Conservation (phyloP, 35 echinoderm and acorn worm species). For the Diadema setosum region DNA sequence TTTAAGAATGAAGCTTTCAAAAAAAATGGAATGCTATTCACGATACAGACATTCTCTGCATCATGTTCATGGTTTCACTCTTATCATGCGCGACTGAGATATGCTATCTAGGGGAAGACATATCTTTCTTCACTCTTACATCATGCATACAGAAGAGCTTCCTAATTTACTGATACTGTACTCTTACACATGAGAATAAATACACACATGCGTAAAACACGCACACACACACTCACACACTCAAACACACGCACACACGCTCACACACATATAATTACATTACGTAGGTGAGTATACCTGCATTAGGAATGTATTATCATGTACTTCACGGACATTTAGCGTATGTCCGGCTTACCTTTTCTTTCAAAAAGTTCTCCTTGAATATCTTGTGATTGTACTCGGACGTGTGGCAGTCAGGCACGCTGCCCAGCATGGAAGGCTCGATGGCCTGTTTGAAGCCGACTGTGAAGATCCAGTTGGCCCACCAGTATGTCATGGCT, state of each 20-base stretch:
- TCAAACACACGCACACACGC: background rate
- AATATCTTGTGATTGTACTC: slow-evolving; percentile 53
- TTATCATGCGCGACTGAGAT: too few relatives aligned
- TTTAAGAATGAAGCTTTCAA: too few relatives aligned
- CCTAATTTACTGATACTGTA: background rate
- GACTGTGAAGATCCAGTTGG: slow-evolving; percentile 70
- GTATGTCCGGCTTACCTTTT: slow-evolving; percentile 5
- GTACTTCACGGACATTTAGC: background rate
- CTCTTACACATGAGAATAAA: background rate
- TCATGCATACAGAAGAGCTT: too few relatives aligned
- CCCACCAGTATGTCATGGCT: slow-evolving; percentile 63
- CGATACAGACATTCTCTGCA: too few relatives aligned
- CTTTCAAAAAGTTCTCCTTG: slow-evolving; percentile 3
- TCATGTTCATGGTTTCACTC: too few relatives aligned
- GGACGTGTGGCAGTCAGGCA: slow-evolving; percentile 55
- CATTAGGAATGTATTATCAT: background rate
- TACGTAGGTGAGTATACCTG: background rate
- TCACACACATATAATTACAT: background rate
- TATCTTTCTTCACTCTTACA: too few relatives aligned
- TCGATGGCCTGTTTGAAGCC: slow-evolving; percentile 72
- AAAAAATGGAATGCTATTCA: too few relatives aligned
- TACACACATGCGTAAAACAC: background rate
- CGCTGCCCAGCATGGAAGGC: slow-evolving; percentile 51
- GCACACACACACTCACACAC: background rate
- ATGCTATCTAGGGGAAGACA: too few relatives aligned